phyloP scores from a whole-genome alignment of 2,888 invertebrate genomes.

The Phragmatobia fuliginosa region DNA sequence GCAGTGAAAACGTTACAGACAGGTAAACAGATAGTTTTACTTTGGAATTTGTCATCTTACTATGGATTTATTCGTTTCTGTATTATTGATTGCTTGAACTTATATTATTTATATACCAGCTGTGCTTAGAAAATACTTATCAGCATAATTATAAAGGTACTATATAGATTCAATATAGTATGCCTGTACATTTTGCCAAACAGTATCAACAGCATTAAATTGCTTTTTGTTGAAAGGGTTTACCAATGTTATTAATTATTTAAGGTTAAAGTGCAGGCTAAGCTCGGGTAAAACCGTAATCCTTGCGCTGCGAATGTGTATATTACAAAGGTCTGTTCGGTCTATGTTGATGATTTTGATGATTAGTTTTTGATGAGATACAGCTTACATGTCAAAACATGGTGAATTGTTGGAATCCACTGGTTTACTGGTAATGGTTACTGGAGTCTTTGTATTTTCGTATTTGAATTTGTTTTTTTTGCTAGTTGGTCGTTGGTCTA shows the following conservation, averaged over 20 bases:
- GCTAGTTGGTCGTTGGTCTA: too few species aligned
- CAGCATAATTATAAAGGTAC: not conserved
- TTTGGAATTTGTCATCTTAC: too few species aligned
- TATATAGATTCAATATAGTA: not conserved
- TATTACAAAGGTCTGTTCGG: constrained; percentile 7
- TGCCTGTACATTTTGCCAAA: constrained; percentile 11
- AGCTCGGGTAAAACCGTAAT: constrained; percentile 15
- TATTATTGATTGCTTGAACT: too few species aligned
- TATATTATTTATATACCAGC: not conserved
- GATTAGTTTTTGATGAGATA: constrained; percentile 16
- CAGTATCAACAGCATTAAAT: constrained; percentile 14
- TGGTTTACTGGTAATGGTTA: too few species aligned
- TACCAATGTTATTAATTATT: constrained; percentile 24
- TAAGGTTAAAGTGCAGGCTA: constrained; percentile 17
- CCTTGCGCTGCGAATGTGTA: constrained; percentile 8
- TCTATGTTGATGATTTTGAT: constrained; percentile 6
- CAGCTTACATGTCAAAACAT: not conserved
- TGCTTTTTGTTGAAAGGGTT: constrained; percentile 22
- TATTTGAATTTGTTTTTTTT: not conserved
- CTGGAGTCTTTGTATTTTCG: too few species aligned
- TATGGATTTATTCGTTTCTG: too few species aligned
- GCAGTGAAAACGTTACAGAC: too few species aligned
- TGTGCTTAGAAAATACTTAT: not conserved
- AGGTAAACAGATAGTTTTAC: too few species aligned
- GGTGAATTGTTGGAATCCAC: not conserved